Conservation (phyloP, 2,113 vertebrate species). For the Anoplopoma fimbria region DNA sequence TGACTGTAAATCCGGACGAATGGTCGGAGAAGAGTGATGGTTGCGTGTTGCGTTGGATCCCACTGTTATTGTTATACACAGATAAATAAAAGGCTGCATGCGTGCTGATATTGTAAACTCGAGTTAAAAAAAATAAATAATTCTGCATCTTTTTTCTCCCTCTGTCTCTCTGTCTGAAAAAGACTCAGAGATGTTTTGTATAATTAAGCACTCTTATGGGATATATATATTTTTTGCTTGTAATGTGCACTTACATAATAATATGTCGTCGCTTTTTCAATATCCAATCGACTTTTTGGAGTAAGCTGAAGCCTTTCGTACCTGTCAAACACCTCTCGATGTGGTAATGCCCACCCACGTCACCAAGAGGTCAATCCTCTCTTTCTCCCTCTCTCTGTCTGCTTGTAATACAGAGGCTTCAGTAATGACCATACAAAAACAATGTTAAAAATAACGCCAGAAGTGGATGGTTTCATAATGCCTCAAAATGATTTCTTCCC, state of each 20-base stretch:
- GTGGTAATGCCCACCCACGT: conserved; percentile 69
- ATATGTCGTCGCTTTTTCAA: conserved; percentile 45
- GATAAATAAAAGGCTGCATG: conserved; percentile 61
- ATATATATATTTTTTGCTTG: conserved; percentile 7
- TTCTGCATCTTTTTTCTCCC: not conserved
- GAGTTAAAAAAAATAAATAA: no score
- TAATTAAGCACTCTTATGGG: conserved; percentile 34
- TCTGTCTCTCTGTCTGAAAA: conserved; percentile 16
- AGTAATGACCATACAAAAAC: conserved; percentile 58
- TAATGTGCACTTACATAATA: conserved; percentile 55
- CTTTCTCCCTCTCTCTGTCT: conserved; percentile 58
- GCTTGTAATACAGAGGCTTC: conserved; percentile 36
- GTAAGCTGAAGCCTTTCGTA: conserved; percentile 62
- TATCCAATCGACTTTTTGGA: conserved; percentile 56
- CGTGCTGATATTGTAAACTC: conserved; percentile 17
- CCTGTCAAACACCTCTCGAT: conserved; percentile 68
- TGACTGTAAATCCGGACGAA: conserved; percentile 75
- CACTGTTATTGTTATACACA: conserved; percentile 74
- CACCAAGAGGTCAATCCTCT: conserved; percentile 70
- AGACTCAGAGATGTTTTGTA: conserved; percentile 10
- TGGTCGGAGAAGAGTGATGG: conserved; percentile 32
- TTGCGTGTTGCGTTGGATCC: conserved; percentile 9
- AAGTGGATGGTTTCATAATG: conserved; percentile 70
- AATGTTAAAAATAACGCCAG: conserved; percentile 54
- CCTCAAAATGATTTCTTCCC: conserved; percentile 19